Percentiles rank a stretch among this genome's conserved stretches.
Evolutionary conservation across 1,140 invertebrate species (phyloP).

Genomic region (Babylonia areolata): DNA sequence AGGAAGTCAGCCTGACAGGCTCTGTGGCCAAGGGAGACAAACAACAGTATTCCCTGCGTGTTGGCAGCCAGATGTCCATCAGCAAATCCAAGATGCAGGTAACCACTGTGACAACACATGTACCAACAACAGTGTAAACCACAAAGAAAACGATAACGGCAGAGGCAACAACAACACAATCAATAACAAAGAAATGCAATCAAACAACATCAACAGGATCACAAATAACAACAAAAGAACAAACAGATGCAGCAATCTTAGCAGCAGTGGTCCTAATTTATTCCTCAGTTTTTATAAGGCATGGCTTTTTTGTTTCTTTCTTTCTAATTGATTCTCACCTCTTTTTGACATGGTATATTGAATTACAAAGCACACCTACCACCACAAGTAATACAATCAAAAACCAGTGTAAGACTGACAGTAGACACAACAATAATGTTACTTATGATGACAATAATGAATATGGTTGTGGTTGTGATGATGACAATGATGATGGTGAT

Average conservation of each 20-base stretch:
- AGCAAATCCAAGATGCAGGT: constrained; percentile 24
- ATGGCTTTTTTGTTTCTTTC: too few relatives aligned
- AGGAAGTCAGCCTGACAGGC: constrained; percentile 44
- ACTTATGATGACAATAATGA: not conserved
- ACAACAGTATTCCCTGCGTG: constrained; percentile 48
- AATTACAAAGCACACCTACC: too few relatives aligned
- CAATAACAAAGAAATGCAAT: not conserved
- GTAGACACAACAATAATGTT: not conserved
- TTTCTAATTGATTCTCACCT: too few relatives aligned
- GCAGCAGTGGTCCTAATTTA: not conserved
- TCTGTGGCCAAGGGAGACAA: constrained; percentile 48
- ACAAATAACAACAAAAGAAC: too few relatives aligned
- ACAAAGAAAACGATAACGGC: not conserved
- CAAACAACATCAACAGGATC: not conserved
- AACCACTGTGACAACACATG: not conserved
- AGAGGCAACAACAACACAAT: not conserved
- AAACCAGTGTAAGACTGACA: too few relatives aligned
- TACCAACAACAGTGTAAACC: not conserved
- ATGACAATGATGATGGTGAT: not conserved
- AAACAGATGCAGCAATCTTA: not conserved
- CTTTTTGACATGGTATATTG: too few relatives aligned
- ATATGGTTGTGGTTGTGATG: not conserved
- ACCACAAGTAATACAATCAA: too few relatives aligned
- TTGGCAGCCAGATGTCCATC: too few relatives aligned
- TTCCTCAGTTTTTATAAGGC: too few relatives aligned